Percentiles rank a stretch among this genome's conserved stretches.
Conservation (phyloP, 2,113 vertebrate genomes). For the Chascanopsetta lugubris region DNA sequence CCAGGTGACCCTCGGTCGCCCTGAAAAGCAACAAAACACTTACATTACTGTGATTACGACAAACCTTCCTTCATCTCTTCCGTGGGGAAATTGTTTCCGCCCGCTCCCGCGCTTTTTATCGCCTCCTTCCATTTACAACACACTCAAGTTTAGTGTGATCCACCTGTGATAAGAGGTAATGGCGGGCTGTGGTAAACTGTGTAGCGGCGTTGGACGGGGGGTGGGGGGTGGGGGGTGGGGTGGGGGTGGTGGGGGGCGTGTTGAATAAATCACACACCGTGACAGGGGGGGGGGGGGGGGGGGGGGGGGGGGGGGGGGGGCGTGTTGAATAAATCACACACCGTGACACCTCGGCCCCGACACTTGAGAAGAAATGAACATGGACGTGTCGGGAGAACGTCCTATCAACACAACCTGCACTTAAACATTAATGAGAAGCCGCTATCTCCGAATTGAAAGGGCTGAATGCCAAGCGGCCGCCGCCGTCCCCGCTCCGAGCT, state of each 20-base stretch:
- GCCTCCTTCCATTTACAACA: slow-evolving; percentile 3
- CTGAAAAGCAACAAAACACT: slow-evolving; percentile 68
- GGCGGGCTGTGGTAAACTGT: not conserved
- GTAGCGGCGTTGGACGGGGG: not conserved
- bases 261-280: not conserved
- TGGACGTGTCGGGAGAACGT: not conserved
- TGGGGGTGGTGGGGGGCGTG: not conserved
- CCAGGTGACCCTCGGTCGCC: slow-evolving; percentile 84
- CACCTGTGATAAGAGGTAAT: slow-evolving; percentile 10
- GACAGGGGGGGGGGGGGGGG: no score
- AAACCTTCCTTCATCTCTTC: not conserved
- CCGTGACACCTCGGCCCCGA: slow-evolving; percentile 13
- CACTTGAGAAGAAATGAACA: slow-evolving; percentile 25
- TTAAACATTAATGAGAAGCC: slow-evolving; percentile 16
- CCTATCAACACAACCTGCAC: slow-evolving; percentile 11
- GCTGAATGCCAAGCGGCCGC: not conserved
- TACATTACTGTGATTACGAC: not conserved
- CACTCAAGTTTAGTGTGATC: not conserved
- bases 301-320: no score
- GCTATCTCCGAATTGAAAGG: slow-evolving; percentile 9
- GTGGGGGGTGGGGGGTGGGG: no score
- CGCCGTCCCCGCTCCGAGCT: not conserved
- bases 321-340: slow-evolving; percentile 8
- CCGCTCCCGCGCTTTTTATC: not conserved
- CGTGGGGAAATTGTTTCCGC: not conserved